phyloP scores from a whole-genome alignment of 2,797 vertebrate species.

The Xiphophorus birchmanni region DNA sequence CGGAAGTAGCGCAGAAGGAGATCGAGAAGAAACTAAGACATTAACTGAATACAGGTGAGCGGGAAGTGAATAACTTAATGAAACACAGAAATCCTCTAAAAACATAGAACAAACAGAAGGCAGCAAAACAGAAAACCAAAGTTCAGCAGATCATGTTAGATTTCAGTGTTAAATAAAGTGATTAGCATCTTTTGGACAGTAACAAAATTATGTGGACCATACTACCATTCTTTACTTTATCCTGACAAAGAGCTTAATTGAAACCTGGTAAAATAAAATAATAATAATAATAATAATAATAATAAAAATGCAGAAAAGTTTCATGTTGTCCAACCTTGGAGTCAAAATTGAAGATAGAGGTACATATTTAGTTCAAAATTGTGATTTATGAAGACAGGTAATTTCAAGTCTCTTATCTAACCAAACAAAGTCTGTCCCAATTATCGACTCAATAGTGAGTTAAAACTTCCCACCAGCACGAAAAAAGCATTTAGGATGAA shows the following conservation, averaged over 20 bases:
- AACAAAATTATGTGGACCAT: not conserved
- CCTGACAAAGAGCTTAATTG: not conserved
- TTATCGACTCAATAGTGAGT: not conserved
- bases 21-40: not conserved
- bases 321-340: not conserved
- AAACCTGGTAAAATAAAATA: not conserved
- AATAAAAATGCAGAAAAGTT: not conserved
- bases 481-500: not conserved
- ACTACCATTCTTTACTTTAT: not conserved
- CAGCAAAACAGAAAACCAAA: not conserved
- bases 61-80: not conserved
- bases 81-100: not conserved
- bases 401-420: not conserved
- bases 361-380: not conserved
- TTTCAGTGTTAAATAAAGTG: not conserved
- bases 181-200: not conserved
- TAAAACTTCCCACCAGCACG: not conserved
- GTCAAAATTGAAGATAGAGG: not conserved
- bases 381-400: not conserved
- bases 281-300: no score
- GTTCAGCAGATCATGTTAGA: not conserved
- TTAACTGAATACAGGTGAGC: not conserved
- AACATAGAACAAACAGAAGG: not conserved
- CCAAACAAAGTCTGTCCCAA: not conserved
- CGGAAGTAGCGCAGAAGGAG: not conserved